phyloP scores from a whole-genome alignment of 2,797 vertebrate genomes.

The Gorsachius magnificus region DNA sequence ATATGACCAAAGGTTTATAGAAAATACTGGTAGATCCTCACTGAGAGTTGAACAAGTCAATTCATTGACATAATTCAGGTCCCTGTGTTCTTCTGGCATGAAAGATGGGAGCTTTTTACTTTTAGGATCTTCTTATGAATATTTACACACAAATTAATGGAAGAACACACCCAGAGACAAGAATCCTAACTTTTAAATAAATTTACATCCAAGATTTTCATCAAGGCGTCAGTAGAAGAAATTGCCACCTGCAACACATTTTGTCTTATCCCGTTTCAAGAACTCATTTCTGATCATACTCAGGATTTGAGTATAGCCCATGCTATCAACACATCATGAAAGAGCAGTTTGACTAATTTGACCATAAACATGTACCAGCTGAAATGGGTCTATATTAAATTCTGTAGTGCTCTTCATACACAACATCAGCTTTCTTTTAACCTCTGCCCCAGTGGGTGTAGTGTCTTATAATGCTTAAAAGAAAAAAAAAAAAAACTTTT shows the following conservation, averaged over 20 bases:
- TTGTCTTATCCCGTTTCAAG: background rate
- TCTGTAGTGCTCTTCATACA: background rate
- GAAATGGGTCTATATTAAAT: background rate
- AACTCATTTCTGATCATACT: background rate
- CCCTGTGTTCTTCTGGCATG: background rate
- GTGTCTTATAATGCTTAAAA: background rate
- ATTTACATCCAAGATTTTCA: background rate
- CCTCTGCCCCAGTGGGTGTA: background rate
- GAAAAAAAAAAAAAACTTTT: background rate
- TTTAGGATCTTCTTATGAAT: background rate
- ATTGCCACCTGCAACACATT: background rate
- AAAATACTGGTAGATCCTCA: background rate
- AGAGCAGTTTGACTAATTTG: background rate
- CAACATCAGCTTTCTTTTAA: background rate
- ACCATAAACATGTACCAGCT: background rate
- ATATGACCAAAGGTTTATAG: background rate
- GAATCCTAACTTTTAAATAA: background rate
- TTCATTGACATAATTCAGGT: background rate
- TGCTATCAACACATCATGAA: background rate
- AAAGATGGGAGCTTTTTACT: background rate
- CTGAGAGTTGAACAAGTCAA: background rate
- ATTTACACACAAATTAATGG: background rate
- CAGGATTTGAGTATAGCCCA: background rate
- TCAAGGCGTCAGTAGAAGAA: background rate
- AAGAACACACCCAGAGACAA: background rate